Conservation (phyloP, 2,113 vertebrate species). For the Scomber colias region DNA sequence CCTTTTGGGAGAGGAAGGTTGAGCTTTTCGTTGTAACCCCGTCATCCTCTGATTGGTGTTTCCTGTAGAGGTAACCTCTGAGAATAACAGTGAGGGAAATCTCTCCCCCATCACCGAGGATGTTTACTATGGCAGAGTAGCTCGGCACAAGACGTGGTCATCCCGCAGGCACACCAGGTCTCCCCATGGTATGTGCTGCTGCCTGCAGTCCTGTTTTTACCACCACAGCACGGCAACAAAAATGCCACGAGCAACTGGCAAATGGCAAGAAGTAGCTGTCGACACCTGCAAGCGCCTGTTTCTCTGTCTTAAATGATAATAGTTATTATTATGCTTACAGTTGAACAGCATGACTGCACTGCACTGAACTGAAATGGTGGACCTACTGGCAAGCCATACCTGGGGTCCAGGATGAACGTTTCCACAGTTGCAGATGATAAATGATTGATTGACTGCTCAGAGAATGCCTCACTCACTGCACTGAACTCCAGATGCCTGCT, state of each 20-base stretch:
- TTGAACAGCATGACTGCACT: constrained; percentile 83
- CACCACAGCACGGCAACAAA: constrained; percentile 65
- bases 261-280: constrained; percentile 64
- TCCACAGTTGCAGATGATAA: constrained; percentile 64
- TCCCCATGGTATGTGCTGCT: constrained; percentile 87
- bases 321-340: constrained; percentile 68
- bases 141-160: constrained; percentile 85
- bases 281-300: constrained; percentile 73
- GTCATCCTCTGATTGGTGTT: constrained; percentile 83
- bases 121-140: constrained; percentile 89
- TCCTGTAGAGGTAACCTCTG: constrained; percentile 91
- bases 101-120: constrained; percentile 88
- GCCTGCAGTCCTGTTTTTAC: constrained; percentile 65
- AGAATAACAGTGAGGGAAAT: constrained; percentile 93
- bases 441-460: constrained; percentile 72
- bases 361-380: constrained; percentile 77
- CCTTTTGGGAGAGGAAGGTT: constrained; percentile 37
- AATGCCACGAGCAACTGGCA: constrained; percentile 59
- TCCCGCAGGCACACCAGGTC: constrained; percentile 85
- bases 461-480: constrained; percentile 81
- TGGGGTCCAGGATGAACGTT: constrained; percentile 63
- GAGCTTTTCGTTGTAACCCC: constrained; percentile 65
- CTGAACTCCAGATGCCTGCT: constrained; percentile 80
- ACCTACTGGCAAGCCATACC: constrained; percentile 58
- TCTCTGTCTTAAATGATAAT: constrained; percentile 59